Conservation (phyloP, 2,888 invertebrate species). For the Drosophila tanythrix region DNA sequence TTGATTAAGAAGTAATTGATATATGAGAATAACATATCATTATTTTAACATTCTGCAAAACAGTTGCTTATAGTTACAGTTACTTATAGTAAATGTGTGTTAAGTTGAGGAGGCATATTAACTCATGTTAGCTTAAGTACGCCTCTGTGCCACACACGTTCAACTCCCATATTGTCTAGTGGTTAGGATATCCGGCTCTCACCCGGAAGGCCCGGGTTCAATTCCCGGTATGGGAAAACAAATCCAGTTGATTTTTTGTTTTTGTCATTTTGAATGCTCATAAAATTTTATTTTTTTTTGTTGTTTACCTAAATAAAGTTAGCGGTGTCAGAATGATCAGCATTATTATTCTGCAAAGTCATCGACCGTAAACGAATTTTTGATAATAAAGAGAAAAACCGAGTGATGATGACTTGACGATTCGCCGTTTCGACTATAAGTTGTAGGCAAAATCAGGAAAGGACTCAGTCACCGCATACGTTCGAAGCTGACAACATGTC, state of each 20-base stretch:
- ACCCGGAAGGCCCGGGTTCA: conserved; percentile 91
- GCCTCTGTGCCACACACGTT: too few relatives aligned
- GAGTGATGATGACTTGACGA: not conserved
- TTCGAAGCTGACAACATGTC: conserved; percentile 41
- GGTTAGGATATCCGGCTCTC: conserved; percentile 85
- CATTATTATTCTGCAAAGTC: not conserved
- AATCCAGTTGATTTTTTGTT: too few relatives aligned
- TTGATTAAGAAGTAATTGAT: not conserved
- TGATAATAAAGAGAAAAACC: not conserved
- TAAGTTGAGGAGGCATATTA: not conserved
- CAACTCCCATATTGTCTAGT: conserved; percentile 85
- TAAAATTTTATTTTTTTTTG: too few relatives aligned
- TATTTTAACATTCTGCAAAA: not conserved
- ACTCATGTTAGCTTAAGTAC: not conserved
- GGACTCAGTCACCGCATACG: conserved; percentile 26
- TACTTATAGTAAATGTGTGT: not conserved
- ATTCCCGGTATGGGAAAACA: conserved; percentile 94
- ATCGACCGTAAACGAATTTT: not conserved
- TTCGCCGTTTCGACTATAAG: conserved; percentile 1
- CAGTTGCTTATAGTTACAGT: too few relatives aligned
- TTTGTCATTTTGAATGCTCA: too few relatives aligned
- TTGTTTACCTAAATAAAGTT: too few relatives aligned
- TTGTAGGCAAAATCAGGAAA: too few relatives aligned
- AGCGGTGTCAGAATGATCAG: too few relatives aligned
- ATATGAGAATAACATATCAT: not conserved